These are phyloP conservation scores for Drosophila rhopaloa DNA, from an alignment of 1,140 invertebrate genomes.

Conservation along the genomic window DNA sequence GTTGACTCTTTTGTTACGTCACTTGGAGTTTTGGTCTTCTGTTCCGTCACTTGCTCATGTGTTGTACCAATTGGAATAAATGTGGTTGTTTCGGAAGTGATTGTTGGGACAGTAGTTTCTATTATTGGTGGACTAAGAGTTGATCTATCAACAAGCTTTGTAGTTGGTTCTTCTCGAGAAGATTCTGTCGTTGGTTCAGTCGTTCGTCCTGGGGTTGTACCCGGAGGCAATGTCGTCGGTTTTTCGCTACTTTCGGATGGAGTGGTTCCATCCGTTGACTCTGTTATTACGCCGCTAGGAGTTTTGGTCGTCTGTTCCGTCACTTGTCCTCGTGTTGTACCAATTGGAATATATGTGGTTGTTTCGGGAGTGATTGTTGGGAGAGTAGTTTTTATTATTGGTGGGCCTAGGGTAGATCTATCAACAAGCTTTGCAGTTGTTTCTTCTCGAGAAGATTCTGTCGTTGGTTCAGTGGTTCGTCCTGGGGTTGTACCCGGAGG, in stretches of 20 bases:
- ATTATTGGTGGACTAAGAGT: background rate
- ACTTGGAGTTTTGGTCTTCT: too few species aligned
- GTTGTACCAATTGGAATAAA: background rate
- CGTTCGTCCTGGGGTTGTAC: too few species aligned
- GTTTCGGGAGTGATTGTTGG: background rate
- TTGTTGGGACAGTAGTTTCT: background rate
- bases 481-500: background rate
- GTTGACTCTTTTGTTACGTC: background rate
- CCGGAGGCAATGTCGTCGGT: too few species aligned
- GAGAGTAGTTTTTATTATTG: background rate
- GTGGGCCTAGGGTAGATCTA: background rate
- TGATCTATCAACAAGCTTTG: background rate
- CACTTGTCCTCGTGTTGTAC: background rate
- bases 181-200: too few species aligned
- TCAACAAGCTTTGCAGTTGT: background rate
- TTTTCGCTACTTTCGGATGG: too few species aligned
- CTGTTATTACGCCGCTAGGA: too few species aligned
- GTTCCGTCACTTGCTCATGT: too few species aligned
- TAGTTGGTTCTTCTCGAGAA: background rate
- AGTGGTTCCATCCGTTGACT: too few species aligned
- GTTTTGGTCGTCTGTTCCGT: background rate
- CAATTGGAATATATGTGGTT: background rate
- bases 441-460: background rate
- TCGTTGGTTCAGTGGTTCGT: background rate
- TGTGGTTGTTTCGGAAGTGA: background rate